Evolutionary conservation across 2,113 vertebrate genomes (phyloP).

Genomic region (Lampris incognitus): DNA sequence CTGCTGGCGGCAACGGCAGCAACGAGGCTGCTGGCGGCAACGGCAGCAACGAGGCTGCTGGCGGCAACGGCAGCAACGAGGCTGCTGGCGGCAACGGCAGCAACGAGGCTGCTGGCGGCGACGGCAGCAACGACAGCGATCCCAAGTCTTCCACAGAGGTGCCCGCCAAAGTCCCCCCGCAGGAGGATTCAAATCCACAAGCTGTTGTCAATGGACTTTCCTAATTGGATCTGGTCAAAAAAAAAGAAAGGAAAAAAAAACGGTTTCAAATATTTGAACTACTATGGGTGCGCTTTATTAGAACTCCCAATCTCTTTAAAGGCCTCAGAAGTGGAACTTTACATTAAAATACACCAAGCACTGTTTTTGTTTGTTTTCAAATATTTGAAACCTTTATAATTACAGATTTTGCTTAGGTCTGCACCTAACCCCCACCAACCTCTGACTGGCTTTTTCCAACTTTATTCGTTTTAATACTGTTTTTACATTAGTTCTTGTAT

Average conservation of each 20-base stretch:
- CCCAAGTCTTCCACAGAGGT: constrained; percentile 84
- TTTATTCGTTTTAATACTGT: constrained; percentile 60
- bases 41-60: constrained; percentile 54
- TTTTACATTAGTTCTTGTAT: constrained; percentile 97
- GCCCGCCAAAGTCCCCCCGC: constrained; percentile 78
- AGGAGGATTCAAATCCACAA: constrained; percentile 85
- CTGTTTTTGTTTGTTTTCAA: constrained; percentile 71
- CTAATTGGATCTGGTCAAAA: constrained; percentile 78
- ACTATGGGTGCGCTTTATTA: constrained; percentile 45
- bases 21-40: constrained; percentile 44
- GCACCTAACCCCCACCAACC: constrained; percentile 49
- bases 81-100: neutral
- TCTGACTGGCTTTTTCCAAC: constrained; percentile 49
- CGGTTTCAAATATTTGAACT: constrained; percentile 67
- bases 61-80: constrained; percentile 54
- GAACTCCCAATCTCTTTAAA: constrained; percentile 38
- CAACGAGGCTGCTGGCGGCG: neutral
- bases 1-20: neutral
- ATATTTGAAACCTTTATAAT: constrained; percentile 71
- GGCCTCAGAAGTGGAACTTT: constrained; percentile 35
- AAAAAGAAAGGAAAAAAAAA: constrained; percentile 27
- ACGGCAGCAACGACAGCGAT: constrained; percentile 54
- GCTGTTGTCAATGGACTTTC: constrained; percentile 94
- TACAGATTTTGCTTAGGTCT: constrained; percentile 51
- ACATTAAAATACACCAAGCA: constrained; percentile 64